Evolutionary conservation across 2,797 vertebrate genomes (phyloP), one percentile per base, ranked within the genome.

Genomic region (Jordanella pulchra): DNA sequence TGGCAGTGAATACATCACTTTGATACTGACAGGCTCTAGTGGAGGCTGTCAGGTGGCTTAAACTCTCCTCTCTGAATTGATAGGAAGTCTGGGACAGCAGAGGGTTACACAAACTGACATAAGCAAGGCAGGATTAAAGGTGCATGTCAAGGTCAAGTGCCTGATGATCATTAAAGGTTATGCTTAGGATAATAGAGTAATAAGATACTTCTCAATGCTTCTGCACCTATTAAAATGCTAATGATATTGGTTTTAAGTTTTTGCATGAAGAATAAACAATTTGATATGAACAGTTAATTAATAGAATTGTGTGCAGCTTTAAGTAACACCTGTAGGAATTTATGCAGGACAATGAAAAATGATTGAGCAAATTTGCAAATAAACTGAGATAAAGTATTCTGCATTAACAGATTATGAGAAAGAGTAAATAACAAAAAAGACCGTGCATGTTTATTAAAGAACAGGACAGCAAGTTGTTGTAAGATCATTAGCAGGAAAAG

Each of bases 1-100:
- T 39, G 63, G 76, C 77, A 70, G 66, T 80, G 89, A 89, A 90
- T 86, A 73, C 78, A 87, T 89, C 71, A 18, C 80, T 80, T 54
- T 77, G 79, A 86, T 84, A 72, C 79, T 68, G 83, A 82, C 80
- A 25, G 54, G 76, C 80, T 81, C 78, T 65, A 75, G 85, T 79
- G 88, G 78, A 71, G 67, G 79, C 79, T 78, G 79, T 80, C 82
- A 75, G 88, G 75, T 77, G 83, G 77, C 75, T 48, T 30, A 66
- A 47, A 44, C 68, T 58, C 75, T 79, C 53, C 28, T 77, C 47
- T 67, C 17, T 48, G 71, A 81, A 69, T 67, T 65, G 67, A 71
- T 80, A 78, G 79, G 25, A 67, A 51, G 55, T 65, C 67, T 42
- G 64, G 69, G 69, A 44, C 71, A 71, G 55, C 27, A 25, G 67